Conservation (phyloP, 2,113 vertebrate species). For the Sebastes fasciatus region DNA sequence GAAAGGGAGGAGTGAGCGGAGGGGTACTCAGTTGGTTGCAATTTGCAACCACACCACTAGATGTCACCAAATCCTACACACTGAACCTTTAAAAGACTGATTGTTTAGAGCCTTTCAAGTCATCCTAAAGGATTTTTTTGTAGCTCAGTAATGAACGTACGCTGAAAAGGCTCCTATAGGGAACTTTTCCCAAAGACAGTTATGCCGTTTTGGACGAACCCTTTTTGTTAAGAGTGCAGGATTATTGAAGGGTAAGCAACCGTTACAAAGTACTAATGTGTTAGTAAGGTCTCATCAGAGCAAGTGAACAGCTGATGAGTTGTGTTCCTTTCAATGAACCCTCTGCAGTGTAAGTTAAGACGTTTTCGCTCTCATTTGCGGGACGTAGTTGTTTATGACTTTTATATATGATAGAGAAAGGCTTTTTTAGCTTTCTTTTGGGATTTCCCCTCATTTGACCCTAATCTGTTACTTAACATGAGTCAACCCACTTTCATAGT, state of each 20-base stretch:
- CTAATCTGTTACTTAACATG: background rate
- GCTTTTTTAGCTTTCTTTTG: background rate
- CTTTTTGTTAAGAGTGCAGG: constrained; percentile 12
- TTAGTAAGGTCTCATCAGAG: constrained; percentile 41
- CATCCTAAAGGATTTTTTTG: background rate
- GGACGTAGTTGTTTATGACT: background rate
- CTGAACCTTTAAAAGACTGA: background rate
- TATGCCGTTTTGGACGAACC: constrained; percentile 3
- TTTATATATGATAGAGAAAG: background rate
- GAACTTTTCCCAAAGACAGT: background rate
- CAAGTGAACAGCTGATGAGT: constrained; percentile 20
- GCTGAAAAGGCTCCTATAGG: background rate
- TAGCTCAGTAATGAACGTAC: background rate
- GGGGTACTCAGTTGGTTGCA: too few relatives aligned
- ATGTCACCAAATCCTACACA: too few relatives aligned
- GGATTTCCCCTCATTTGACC: constrained; percentile 8
- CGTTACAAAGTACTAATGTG: constrained; percentile 30
- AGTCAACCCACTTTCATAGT: background rate
- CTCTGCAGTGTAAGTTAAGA: constrained; percentile 5
- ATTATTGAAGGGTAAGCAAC: constrained; percentile 44
- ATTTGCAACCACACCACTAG: too few relatives aligned
- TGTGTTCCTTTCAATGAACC: constrained; percentile 9
- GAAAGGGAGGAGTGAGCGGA: too few relatives aligned
- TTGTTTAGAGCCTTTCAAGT: background rate
- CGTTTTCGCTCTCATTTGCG: constrained; percentile 2